Evolutionary conservation across 2,888 invertebrate genomes (phyloP).

Genomic region (Stomorhina lunata): DNA sequence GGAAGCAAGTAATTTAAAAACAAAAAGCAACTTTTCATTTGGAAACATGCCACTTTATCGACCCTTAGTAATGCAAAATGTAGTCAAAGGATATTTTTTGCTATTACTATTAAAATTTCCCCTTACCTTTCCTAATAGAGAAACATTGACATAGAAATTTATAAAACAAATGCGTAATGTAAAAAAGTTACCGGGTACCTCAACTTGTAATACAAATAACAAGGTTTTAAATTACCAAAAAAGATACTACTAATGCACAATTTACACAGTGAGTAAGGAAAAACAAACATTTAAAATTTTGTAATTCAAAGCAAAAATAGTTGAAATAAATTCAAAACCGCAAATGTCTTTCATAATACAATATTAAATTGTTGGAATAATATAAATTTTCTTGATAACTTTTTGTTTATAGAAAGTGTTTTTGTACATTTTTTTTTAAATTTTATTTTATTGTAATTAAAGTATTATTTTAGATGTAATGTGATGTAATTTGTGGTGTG

Average conservation of each 20-base stretch:
- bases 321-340: conserved; percentile 39
- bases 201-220: conserved; percentile 12
- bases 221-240: conserved; percentile 54
- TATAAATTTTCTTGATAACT: conserved; percentile 14
- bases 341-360: conserved; percentile 41
- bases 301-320: conserved; percentile 8
- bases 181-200: conserved; percentile 6
- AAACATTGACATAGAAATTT: not conserved
- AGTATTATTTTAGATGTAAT: not conserved
- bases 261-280: conserved; percentile 29
- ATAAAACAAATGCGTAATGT: not conserved
- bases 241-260: not conserved
- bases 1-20: too few relatives aligned
- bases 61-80: too few relatives aligned
- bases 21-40: too few relatives aligned
- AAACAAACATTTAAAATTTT: conserved; percentile 37
- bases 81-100: too few relatives aligned
- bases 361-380: conserved; percentile 20
- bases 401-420: conserved; percentile 26
- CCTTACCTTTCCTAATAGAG: too few relatives aligned
- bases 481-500: not conserved
- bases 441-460: not conserved
- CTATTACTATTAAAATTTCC: too few relatives aligned
- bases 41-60: too few relatives aligned
- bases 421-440: not conserved